Conservation (phyloP, 1,140 invertebrate genomes). For the Drosophila watanabei region DNA sequence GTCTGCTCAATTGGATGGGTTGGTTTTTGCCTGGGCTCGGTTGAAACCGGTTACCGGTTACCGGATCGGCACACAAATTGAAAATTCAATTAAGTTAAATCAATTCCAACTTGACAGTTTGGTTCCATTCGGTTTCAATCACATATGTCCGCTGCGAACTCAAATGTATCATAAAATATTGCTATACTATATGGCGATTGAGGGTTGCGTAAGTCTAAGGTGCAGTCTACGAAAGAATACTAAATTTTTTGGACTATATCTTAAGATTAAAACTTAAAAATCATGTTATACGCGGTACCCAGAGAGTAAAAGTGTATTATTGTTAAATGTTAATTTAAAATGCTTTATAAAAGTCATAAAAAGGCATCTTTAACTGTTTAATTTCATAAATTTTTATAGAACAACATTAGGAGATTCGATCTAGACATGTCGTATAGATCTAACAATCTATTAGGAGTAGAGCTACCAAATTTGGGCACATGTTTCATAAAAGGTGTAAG, state of each 20-base stretch:
- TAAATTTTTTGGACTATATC: background rate
- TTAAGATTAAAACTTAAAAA: background rate
- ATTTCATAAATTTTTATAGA: too few relatives aligned
- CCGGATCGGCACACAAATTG: conserved; percentile 32
- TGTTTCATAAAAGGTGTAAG: too few relatives aligned
- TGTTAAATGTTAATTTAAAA: too few relatives aligned
- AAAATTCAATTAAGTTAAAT: conserved; percentile 75
- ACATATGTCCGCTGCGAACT: conserved; percentile 8
- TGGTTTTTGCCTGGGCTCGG: conserved; percentile 30
- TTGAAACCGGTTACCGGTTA: conserved; percentile 49
- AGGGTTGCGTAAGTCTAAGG: conserved; percentile 10
- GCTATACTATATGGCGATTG: background rate
- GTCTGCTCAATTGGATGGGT: conserved; percentile 38
- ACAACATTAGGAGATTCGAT: background rate
- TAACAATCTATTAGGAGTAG: too few relatives aligned
- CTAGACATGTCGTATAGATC: too few relatives aligned
- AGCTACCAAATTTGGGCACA: too few relatives aligned
- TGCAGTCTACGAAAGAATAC: background rate
- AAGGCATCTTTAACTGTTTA: too few relatives aligned
- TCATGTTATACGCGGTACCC: background rate
- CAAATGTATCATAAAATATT: conserved; percentile 22
- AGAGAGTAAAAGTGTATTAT: background rate
- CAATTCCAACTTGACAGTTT: conserved; percentile 44
- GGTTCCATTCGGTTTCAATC: conserved; percentile 27
- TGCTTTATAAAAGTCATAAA: too few relatives aligned